Conservation (phyloP, 1,140 invertebrate species). For the Ceratosolen fusciceps region DNA sequence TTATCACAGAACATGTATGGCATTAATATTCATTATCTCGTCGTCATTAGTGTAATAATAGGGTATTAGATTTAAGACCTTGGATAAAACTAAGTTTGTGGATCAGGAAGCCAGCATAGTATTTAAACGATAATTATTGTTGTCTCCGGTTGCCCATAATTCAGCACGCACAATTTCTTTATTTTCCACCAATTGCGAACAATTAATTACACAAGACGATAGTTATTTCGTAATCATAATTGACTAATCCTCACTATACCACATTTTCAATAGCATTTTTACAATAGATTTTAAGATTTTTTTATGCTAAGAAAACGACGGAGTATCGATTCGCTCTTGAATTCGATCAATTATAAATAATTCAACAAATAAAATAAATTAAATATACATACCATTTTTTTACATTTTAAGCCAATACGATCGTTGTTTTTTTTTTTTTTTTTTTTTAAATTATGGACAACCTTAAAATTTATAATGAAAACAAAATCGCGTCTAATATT, state of each 20-base stretch:
- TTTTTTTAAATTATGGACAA: slow-evolving; percentile 70
- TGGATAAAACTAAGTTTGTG: slow-evolving; percentile 69
- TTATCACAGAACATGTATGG: slow-evolving; percentile 75
- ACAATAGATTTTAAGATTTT: slow-evolving; percentile 35
- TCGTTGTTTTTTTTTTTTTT: too few species aligned
- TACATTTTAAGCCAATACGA: slow-evolving; percentile 35
- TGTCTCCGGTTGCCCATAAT: slow-evolving; percentile 69
- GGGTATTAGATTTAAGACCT: slow-evolving; percentile 60
- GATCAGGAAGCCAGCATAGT: slow-evolving; percentile 70
- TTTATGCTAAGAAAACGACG: slow-evolving; percentile 45
- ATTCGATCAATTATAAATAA: slow-evolving; percentile 47
- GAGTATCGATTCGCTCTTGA: slow-evolving; percentile 38
- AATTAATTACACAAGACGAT: slow-evolving; percentile 63
- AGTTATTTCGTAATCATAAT: slow-evolving; percentile 66
- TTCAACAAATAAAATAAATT: slow-evolving; percentile 47
- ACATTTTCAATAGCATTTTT: slow-evolving; percentile 54
- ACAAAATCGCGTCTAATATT: slow-evolving; percentile 39
- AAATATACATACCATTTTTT: slow-evolving; percentile 35
- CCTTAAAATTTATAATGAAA: slow-evolving; percentile 60
- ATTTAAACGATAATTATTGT: slow-evolving; percentile 67
- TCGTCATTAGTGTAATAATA: slow-evolving; percentile 61
- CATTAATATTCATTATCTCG: slow-evolving; percentile 71
- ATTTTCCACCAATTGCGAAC: slow-evolving; percentile 18
- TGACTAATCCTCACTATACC: slow-evolving; percentile 70
- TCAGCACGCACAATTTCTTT: slow-evolving; percentile 50